Conservation (phyloP, 2,113 vertebrate species). For the Thermophis baileyi region DNA sequence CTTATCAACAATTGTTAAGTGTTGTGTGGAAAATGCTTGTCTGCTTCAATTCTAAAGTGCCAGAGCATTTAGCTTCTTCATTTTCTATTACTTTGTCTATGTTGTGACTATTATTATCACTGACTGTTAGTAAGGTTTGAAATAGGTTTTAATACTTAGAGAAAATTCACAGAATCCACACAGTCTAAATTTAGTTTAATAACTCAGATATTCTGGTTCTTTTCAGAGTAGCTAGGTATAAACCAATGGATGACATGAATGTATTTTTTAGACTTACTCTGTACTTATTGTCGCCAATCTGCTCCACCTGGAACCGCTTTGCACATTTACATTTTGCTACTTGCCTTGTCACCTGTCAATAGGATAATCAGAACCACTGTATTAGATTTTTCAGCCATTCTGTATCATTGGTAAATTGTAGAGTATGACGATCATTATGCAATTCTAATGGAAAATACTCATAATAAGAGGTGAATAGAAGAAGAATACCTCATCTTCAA, state of each 20-base stretch:
- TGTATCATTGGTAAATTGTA: background rate
- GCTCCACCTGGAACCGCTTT: conserved; percentile 97
- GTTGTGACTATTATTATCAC: background rate
- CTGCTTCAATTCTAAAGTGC: no score
- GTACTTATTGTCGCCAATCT: conserved; percentile 98
- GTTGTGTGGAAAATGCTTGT: no score
- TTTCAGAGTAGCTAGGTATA: background rate
- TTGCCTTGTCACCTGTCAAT: conserved; percentile 90
- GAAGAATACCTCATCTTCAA: conserved; percentile 90
- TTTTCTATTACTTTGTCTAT: background rate
- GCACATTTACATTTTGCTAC: conserved; percentile 99
- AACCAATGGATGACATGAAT: background rate
- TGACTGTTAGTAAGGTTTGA: background rate
- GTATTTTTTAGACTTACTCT: conserved; percentile 77
- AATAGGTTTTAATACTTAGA: background rate
- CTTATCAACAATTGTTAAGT: no score
- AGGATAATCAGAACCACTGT: conserved; percentile 32
- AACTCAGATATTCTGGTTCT: background rate
- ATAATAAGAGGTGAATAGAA: background rate
- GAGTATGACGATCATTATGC: background rate
- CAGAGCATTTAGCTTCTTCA: background rate
- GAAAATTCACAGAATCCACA: background rate
- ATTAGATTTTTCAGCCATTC: background rate
- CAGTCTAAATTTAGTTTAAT: conserved; percentile 1
- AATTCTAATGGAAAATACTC: background rate